Evolutionary conservation across 2,113 vertebrate genomes (phyloP).

Genomic region (Ophthalmolycus amberensis): DNA sequence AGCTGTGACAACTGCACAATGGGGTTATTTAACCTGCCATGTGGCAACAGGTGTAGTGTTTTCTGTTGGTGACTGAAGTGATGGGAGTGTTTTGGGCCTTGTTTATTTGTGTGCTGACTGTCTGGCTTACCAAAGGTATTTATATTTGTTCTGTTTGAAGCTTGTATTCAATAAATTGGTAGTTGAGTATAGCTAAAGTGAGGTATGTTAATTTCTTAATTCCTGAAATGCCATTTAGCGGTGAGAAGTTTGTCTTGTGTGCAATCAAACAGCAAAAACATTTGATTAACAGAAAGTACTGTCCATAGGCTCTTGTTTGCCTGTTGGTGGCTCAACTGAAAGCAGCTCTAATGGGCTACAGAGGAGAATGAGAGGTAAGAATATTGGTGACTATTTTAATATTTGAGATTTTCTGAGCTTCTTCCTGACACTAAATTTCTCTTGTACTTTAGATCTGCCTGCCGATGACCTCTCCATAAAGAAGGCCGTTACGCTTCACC

Average conservation of each 20-base stretch:
- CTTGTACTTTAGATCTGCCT: constrained; percentile 5
- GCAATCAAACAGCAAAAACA: no score
- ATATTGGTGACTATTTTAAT: no score
- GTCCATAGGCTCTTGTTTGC: constrained; percentile 18
- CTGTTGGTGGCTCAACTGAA: not conserved
- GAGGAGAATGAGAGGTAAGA: not conserved
- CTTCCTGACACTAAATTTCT: not conserved
- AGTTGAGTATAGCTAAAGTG: accelerated
- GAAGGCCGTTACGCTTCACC: constrained; percentile 10
- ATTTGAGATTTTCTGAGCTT: no score
- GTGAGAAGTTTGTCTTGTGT: not conserved
- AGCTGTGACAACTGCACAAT: no score
- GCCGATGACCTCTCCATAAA: not conserved
- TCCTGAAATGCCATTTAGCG: not conserved
- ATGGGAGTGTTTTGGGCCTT: constrained; percentile 12
- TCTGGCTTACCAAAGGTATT: constrained; percentile 37
- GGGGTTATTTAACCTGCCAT: no score
- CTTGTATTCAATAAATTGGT: not conserved
- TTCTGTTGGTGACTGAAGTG: not conserved
- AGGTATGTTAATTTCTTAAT: not conserved
- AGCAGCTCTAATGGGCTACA: accelerated
- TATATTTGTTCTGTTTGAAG: no score
- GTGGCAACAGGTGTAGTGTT: accelerated
- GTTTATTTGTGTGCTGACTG: not conserved
- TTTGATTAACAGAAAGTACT: not conserved